These are phyloP conservation scores for Trochalopteron elliotii DNA, from an alignment of 2,113 vertebrate species.

Conservation along the genomic window DNA sequence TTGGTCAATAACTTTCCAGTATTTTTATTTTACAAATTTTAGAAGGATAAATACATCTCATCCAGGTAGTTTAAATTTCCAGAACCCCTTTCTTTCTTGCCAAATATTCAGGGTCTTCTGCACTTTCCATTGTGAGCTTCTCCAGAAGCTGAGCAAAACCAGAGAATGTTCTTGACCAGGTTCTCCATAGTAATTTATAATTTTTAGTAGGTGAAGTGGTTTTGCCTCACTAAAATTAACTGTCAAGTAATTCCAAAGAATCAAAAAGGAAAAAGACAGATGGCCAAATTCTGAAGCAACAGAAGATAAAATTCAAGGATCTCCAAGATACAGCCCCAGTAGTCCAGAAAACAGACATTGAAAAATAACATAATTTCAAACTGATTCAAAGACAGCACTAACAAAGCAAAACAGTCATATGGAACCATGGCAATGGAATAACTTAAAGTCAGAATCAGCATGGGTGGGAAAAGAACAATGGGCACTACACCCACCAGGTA, in stretches of 20 bases:
- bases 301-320: background rate
- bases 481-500: too few relatives aligned
- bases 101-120: background rate
- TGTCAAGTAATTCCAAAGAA: background rate
- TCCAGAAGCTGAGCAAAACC: background rate
- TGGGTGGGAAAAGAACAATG: background rate
- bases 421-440: background rate
- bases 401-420: background rate
- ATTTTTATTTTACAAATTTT: background rate
- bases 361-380: background rate
- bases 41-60: background rate
- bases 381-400: background rate
- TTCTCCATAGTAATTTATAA: background rate
- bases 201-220: background rate
- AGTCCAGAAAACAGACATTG: background rate
- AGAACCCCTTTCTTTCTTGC: background rate
- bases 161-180: background rate
- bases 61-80: background rate
- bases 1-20: background rate
- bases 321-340: background rate
- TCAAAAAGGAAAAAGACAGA: background rate
- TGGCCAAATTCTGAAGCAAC: background rate
- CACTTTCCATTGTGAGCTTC: background rate
- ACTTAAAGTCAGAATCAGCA: background rate
- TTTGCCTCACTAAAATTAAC: background rate